These are phyloP conservation scores for Prosopocoilus inquinatus DNA, from an alignment of 2,888 invertebrate genomes.

Conservation along the genomic window DNA sequence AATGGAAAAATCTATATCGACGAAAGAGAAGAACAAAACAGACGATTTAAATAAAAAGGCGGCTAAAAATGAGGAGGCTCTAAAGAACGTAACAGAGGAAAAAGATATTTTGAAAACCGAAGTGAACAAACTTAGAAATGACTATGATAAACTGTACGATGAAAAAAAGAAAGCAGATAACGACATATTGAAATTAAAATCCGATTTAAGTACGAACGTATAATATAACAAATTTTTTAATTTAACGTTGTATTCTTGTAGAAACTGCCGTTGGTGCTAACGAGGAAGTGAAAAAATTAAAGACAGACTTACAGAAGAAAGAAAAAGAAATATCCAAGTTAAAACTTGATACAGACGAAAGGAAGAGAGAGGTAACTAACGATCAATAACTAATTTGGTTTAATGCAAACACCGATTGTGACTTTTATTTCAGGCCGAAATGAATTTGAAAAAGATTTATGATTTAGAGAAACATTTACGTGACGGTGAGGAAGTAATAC, in stretches of 20 bases:
- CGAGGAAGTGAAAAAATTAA: slow-evolving; percentile 64
- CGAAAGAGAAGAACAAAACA: slow-evolving; percentile 55
- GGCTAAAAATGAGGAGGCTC: slow-evolving; percentile 50
- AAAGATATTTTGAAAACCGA: slow-evolving; percentile 55
- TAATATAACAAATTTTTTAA: not conserved
- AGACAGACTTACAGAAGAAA: slow-evolving; percentile 63
- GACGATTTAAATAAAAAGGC: slow-evolving; percentile 53
- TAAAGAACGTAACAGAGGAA: slow-evolving; percentile 62
- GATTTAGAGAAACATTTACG: slow-evolving; percentile 12
- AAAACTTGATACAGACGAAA: slow-evolving; percentile 62
- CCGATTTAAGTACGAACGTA: slow-evolving; percentile 33
- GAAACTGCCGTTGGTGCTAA: not conserved
- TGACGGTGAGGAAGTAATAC: slow-evolving; percentile 4
- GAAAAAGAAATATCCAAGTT: slow-evolving; percentile 62
- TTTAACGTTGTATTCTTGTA: not conserved
- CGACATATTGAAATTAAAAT: slow-evolving; percentile 38
- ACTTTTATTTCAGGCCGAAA: slow-evolving; percentile 47
- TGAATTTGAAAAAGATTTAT: slow-evolving; percentile 7
- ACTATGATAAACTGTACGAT: slow-evolving; percentile 50
- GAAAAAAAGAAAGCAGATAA: slow-evolving; percentile 59
- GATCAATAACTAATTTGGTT: too few relatives aligned
- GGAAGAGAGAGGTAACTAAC: slow-evolving; percentile 53
- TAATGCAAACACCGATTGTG: too few relatives aligned
- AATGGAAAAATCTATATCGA: slow-evolving; percentile 55
- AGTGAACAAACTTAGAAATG: slow-evolving; percentile 52